Evolutionary conservation across 2,113 vertebrate genomes (phyloP).

Genomic region (Corythornis cristatus): DNA sequence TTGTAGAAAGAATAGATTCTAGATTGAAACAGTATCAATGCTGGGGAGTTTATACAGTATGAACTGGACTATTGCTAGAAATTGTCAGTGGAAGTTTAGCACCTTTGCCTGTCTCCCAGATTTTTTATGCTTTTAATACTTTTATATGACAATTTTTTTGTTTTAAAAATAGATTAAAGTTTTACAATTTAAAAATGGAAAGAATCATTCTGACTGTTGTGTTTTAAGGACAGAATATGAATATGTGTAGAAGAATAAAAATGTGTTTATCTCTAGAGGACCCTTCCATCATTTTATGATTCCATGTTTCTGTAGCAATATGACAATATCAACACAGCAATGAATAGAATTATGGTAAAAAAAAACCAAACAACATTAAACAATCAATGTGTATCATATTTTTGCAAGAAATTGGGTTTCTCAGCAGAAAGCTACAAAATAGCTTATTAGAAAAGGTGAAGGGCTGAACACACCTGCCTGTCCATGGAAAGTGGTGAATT

Average conservation of each 20-base stretch:
- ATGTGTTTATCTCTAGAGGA: no score
- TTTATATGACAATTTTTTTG: neutral
- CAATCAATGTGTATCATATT: accelerated
- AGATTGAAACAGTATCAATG: neutral
- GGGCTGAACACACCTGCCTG: neutral
- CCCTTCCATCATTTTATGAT: no score
- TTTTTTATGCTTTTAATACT: neutral
- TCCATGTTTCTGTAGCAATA: no score
- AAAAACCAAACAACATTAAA: neutral
- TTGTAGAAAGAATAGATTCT: neutral
- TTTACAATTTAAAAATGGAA: neutral
- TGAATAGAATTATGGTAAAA: neutral
- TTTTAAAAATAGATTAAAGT: neutral
- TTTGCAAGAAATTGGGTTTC: neutral
- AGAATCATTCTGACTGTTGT: neutral
- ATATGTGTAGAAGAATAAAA: neutral
- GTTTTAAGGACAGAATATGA: neutral
- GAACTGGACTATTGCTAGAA: neutral
- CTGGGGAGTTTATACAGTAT: neutral
- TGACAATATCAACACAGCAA: neutral
- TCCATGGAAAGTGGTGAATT: neutral
- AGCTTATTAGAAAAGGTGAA: neutral
- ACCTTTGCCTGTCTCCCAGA: neutral
- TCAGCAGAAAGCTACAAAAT: neutral
- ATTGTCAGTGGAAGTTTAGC: neutral